Conservation (phyloP, 2,797 vertebrate species). For the Pterois miles region DNA sequence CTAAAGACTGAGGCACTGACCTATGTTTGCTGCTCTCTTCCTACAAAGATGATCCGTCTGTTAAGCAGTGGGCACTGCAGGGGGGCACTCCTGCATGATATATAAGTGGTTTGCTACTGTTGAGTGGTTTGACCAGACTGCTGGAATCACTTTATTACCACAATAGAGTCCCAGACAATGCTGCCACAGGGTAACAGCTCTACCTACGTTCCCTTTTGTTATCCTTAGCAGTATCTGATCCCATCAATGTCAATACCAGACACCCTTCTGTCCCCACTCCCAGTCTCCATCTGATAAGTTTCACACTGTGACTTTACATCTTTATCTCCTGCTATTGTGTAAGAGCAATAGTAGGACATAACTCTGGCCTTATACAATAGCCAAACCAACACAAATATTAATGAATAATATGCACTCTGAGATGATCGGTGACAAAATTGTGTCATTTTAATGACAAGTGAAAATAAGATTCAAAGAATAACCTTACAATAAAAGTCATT, state of each 20-base stretch:
- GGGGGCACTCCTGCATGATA: slow-evolving; percentile 15
- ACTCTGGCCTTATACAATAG: background rate
- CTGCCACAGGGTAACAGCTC: background rate
- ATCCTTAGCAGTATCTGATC: background rate
- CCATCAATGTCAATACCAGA: background rate
- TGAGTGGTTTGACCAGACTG: slow-evolving; percentile 28
- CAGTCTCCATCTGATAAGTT: background rate
- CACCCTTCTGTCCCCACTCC: background rate
- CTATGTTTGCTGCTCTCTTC: slow-evolving; percentile 12
- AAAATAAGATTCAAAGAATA: slow-evolving; percentile 69
- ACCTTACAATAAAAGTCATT: slow-evolving; percentile 53
- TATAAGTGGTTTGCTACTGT: slow-evolving; percentile 33
- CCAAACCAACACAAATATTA: background rate
- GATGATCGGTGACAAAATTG: slow-evolving; percentile 46
- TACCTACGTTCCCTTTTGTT: background rate
- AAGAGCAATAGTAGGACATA: background rate
- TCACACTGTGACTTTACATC: slow-evolving; percentile 7
- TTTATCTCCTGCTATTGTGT: background rate
- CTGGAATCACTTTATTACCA: slow-evolving; percentile 21
- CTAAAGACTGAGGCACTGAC: slow-evolving; percentile 51
- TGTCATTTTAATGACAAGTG: slow-evolving; percentile 75
- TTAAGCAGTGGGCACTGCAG: slow-evolving; percentile 9
- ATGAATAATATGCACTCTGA: slow-evolving; percentile 4
- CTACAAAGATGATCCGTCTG: slow-evolving; percentile 7
- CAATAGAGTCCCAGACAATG: slow-evolving; percentile 5